These are phyloP conservation scores for Potorous gilbertii DNA, from an alignment of 2,797 vertebrate genomes.

Conservation along the genomic window DNA sequence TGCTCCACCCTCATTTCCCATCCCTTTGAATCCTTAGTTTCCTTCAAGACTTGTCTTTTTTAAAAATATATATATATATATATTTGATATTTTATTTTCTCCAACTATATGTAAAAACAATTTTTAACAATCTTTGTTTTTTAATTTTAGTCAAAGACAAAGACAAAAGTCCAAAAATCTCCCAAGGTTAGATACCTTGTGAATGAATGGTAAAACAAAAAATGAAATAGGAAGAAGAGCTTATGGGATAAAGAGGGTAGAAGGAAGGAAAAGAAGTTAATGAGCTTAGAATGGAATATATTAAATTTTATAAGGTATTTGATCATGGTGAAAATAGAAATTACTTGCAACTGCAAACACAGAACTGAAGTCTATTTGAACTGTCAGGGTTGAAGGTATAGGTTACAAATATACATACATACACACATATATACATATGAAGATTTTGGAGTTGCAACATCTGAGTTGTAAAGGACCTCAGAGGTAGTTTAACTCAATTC, in stretches of 20 bases:
- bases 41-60: not conserved
- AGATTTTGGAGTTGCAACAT: not conserved
- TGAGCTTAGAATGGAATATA: not conserved
- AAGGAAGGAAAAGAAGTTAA: not conserved
- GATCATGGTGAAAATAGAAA: not conserved
- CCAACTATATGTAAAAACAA: not conserved
- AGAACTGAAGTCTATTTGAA: not conserved
- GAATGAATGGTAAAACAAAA: not conserved
- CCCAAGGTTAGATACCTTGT: not conserved
- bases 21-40: not conserved
- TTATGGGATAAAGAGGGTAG: not conserved
- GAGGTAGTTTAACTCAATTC: not conserved
- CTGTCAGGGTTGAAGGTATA: not conserved
- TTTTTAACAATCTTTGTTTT: not conserved
- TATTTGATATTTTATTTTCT: not conserved
- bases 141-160: not conserved
- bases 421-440: not conserved
- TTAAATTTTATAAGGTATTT: not conserved
- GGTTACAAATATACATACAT: not conserved
- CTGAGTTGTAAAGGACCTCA: not conserved
- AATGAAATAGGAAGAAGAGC: not conserved
- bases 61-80: too few relatives aligned
- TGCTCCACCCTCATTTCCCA: fast-evolving
- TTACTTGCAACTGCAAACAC: not conserved
- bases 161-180: not conserved